A percentile compares a stretch with the other conserved stretches of the same genome.
Evolutionary conservation across 1,140 invertebrate genomes (phyloP).

Genomic region (Leptinotarsa texana): DNA sequence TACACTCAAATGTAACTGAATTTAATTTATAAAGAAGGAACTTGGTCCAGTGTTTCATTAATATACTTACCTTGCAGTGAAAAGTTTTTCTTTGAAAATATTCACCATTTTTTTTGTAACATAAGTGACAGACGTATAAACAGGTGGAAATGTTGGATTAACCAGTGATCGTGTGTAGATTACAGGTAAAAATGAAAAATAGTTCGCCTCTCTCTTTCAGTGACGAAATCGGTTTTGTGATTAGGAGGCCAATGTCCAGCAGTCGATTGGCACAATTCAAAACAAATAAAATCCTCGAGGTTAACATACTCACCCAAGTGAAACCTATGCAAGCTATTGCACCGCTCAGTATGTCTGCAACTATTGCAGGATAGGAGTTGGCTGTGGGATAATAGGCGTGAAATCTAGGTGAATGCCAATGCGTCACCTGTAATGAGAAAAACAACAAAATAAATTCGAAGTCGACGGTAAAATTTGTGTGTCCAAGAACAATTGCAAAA

Average conservation of each 20-base stretch:
- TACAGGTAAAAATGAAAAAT: too few species aligned
- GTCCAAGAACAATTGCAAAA: neutral
- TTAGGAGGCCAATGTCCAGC: neutral
- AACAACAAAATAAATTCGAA: neutral
- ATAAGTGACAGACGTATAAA: too few species aligned
- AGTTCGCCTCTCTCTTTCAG: neutral
- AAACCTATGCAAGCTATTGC: constrained; percentile 92
- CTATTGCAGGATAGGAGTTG: constrained; percentile 89
- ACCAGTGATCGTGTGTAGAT: too few species aligned
- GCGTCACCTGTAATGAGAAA: constrained; percentile 71
- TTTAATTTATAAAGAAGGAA: too few species aligned
- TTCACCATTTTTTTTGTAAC: too few species aligned
- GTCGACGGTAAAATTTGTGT: neutral
- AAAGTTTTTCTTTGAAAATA: too few species aligned
- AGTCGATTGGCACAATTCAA: neutral
- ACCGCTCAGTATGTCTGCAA: constrained; percentile 95
- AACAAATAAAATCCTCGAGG: neutral
- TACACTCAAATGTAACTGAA: too few species aligned
- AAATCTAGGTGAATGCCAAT: constrained; percentile 98
- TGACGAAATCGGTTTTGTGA: neutral
- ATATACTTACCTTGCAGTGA: too few species aligned
- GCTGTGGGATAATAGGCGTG: constrained; percentile 98
- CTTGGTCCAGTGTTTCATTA: too few species aligned
- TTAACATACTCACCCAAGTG: constrained; percentile 71
- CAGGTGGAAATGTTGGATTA: too few species aligned